Evolutionary conservation across 2,113 vertebrate species (phyloP).

Genomic region (zebrafish (Danio rerio)): DNA sequence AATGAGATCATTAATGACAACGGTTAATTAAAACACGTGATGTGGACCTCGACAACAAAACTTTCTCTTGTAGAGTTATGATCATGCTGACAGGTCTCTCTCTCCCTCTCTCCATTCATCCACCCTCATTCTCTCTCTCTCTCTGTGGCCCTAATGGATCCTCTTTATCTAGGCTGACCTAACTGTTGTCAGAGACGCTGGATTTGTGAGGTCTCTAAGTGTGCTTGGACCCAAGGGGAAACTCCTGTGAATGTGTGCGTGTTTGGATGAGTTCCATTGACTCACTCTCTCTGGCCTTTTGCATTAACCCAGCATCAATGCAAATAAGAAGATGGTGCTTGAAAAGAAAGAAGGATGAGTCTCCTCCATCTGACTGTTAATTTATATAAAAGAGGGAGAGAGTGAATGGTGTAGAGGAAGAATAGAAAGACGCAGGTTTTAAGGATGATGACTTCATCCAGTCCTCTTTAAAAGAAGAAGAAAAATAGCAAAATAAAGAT

Average conservation of each 20-base stretch:
- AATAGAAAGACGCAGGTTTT: too few relatives aligned
- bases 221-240: constrained; percentile 48
- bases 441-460: too few relatives aligned
- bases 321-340: constrained; percentile 54
- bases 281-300: constrained; percentile 49
- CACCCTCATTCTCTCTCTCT: constrained; percentile 54
- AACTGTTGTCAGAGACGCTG: constrained; percentile 56
- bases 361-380: constrained; percentile 36
- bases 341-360: constrained; percentile 51
- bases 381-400: background rate
- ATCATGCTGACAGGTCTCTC: constrained; percentile 24
- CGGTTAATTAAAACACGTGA: constrained; percentile 59
- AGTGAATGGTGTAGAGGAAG: background rate
- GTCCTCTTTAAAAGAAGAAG: too few relatives aligned
- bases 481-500: too few relatives aligned
- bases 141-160: constrained; percentile 60
- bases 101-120: constrained; percentile 47
- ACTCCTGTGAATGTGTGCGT: constrained; percentile 29
- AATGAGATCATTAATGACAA: constrained; percentile 54
- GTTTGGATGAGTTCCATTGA: constrained; percentile 46
- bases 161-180: constrained; percentile 62
- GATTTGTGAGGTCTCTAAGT: constrained; percentile 58
- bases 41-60: constrained; percentile 55
- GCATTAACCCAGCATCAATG: constrained; percentile 43
- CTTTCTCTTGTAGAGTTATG: constrained; percentile 59